Base-by-base conservation (phyloP, 1,140 invertebrate genomes). In the Muscidifurax raptorellus region DNA sequence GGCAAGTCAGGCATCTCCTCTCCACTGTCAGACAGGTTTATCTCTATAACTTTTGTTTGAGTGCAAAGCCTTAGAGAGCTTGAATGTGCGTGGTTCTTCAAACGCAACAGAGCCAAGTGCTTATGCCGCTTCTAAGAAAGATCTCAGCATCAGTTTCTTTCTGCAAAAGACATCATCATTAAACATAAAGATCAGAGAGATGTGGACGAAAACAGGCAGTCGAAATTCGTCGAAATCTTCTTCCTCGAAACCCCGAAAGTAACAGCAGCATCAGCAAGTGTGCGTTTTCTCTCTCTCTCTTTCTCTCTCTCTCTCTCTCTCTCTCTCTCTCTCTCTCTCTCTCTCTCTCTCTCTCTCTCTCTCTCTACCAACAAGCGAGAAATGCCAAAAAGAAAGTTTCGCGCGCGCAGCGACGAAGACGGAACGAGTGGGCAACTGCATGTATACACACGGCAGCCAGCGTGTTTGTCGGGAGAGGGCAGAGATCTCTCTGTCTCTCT, bases 351-450 rank as follows among this genome's bases (percentile, higher is more conserved):
- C 69, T n/a, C 28, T 72, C 44, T 59, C 27, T 47, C 18, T 4
- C 40, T 30, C 25, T 0, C 22, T 59, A 59, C 36, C 67, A 69
- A 4, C 28, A 40, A 18, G 28, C 72, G 27, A 71, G 32, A 77
- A 78, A 32, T 12, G 25, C 64, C n/a, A 80, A 84, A 84, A 84
- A 79, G 83, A 79, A 84, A 84, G 77, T 69, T 32, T 28, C 1
- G 40, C 36, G 67, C 40, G 36, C 75, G 30, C 27, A 71, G 28
- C 67, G 66, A 71, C 12, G 67, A 25, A 81, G 67, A 72, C 25
- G 67, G 44, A 81, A 28, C 66, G 27, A 81, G 22, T 59, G 22
- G 52, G 6, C 52, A 59, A n/a, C 22, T 59, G 52, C 52, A 59
- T 59, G 52, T 59, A 59, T 18, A 59, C 52, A 59, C 52, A n/a